Evolutionary conservation across 2,797 vertebrate genomes (phyloP).

Genomic region (Morelia viridis): DNA sequence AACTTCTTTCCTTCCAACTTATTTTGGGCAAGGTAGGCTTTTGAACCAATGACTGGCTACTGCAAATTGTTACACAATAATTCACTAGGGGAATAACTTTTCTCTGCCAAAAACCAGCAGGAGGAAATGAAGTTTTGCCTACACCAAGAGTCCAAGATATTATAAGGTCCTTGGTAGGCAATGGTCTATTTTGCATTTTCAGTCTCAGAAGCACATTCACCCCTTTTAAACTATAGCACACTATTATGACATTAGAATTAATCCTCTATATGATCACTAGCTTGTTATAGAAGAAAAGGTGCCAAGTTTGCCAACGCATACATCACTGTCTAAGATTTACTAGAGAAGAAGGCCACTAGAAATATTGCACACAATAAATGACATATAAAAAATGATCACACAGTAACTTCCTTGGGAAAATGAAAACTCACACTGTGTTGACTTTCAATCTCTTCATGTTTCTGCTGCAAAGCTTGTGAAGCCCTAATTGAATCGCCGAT

Average conservation of each 20-base stretch:
- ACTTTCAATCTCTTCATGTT: constrained; percentile 97
- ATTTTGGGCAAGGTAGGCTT: too few species aligned
- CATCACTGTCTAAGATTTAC: constrained; percentile 11
- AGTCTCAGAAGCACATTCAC: not conserved
- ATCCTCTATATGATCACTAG: constrained; percentile 22
- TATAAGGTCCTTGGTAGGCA: not conserved
- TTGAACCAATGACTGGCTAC: too few species aligned
- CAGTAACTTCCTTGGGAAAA: constrained; percentile 44
- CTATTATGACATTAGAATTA: constrained; percentile 19
- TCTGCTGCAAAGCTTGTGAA: constrained; percentile 95
- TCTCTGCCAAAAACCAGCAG: not conserved
- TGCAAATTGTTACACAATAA: not conserved
- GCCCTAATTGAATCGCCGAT: constrained; percentile 96
- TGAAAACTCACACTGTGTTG: constrained; percentile 91
- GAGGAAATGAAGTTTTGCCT: not conserved
- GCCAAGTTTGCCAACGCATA: not conserved
- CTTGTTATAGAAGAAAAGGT: constrained; percentile 6
- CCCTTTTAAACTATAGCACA: constrained; percentile 11
- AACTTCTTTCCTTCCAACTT: not conserved
- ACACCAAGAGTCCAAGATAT: not conserved
- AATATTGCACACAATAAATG: constrained; percentile 1
- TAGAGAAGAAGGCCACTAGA: constrained; percentile 30
- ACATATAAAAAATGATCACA: constrained; percentile 21
- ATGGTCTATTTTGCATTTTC: not conserved
- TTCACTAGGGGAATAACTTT: not conserved